A percentile compares a stretch with the other conserved stretches of the same genome.
phyloP scores from a whole-genome alignment of 2,113 vertebrate genomes.

The Pandion haliaetus region DNA sequence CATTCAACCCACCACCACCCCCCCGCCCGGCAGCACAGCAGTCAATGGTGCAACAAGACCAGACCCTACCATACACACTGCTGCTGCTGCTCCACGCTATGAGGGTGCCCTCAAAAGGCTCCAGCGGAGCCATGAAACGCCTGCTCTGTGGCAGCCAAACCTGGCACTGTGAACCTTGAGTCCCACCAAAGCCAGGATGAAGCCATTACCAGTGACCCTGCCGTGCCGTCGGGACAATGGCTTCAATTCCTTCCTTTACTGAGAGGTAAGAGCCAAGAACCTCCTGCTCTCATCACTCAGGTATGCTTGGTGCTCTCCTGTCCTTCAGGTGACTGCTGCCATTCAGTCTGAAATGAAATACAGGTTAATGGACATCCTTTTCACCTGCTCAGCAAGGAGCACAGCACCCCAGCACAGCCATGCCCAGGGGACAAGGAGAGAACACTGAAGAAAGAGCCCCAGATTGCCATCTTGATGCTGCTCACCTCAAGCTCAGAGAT shows the following conservation, averaged over 20 bases:
- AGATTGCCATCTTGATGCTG: neutral
- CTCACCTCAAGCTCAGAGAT: neutral
- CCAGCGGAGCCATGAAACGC: rapidly evolving
- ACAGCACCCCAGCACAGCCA: neutral
- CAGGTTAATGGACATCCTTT: neutral
- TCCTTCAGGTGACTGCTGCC: neutral
- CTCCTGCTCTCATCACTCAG: neutral
- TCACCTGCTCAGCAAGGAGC: neutral
- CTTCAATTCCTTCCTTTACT: neutral
- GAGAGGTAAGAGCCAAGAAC: neutral
- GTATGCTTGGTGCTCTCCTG: neutral
- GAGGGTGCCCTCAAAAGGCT: neutral
- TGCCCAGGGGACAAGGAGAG: neutral
- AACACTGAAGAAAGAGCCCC: too few species aligned
- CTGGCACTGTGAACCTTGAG: rapidly evolving
- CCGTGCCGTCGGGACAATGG: rapidly evolving
- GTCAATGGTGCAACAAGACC: neutral
- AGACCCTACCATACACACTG: rapidly evolving
- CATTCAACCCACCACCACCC: too few species aligned
- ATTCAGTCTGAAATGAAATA: neutral
- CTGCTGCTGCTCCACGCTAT: neutral
- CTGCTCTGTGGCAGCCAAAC: neutral
- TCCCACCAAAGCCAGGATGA: neutral
- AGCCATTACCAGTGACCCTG: rapidly evolving
- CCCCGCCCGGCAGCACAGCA: neutral